These are phyloP conservation scores for Coelopa frigida DNA, from an alignment of 1,140 invertebrate species.

Conservation along the genomic window DNA sequence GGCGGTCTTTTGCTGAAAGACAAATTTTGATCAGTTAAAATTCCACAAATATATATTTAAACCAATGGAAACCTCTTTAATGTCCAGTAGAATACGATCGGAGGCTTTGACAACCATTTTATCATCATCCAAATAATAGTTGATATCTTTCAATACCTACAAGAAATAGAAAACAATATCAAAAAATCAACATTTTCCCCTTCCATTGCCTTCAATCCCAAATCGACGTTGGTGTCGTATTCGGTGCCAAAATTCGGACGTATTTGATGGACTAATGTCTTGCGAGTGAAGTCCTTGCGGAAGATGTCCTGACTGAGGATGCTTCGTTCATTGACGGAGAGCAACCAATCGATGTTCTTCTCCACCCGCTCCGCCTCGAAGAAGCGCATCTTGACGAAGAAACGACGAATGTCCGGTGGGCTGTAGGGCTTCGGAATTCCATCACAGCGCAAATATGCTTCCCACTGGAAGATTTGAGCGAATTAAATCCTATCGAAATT, in stretches of 20 bases:
- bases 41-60: not conserved
- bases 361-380: slow-evolving; percentile 15
- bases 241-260: slow-evolving; percentile 16
- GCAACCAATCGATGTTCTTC: slow-evolving; percentile 23
- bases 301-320: slow-evolving; percentile 26
- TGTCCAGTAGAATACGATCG: slow-evolving; percentile 5
- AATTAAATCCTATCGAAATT: not conserved
- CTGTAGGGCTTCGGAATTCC: slow-evolving; percentile 25
- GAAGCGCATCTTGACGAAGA: slow-evolving; percentile 19
- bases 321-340: slow-evolving; percentile 24
- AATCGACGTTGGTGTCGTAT: slow-evolving; percentile 19
- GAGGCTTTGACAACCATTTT: slow-evolving; percentile 11
- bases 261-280: slow-evolving; percentile 11
- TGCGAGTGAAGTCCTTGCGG: slow-evolving; percentile 15
- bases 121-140: slow-evolving; percentile 9
- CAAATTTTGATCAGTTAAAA: not conserved
- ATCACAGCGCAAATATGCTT: slow-evolving; percentile 22
- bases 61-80: slow-evolving; percentile 1
- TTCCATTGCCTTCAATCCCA: slow-evolving; percentile 9
- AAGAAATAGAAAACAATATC: slow-evolving; percentile 8
- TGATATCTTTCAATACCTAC: slow-evolving; percentile 5
- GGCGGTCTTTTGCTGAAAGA: slow-evolving; percentile 1
- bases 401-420: slow-evolving; percentile 27
- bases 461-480: slow-evolving; percentile 23
- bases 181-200: slow-evolving; percentile 18